These are phyloP conservation scores for Whitmania pigra DNA, from an alignment of 1,140 invertebrate species.

Conservation along the genomic window DNA sequence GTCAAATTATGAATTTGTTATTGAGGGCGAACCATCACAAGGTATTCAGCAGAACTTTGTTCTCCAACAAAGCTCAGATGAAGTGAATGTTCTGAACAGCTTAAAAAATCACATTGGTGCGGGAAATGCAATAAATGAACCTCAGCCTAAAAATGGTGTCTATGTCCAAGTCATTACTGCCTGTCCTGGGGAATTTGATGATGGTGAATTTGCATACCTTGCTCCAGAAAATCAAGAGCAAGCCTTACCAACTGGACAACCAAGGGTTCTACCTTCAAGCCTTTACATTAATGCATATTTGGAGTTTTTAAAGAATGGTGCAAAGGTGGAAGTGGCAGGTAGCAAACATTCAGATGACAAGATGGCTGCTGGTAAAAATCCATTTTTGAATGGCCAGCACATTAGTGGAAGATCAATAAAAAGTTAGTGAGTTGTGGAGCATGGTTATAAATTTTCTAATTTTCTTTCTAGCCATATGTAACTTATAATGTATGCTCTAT, in stretches of 20 bases:
- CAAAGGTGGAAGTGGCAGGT: not conserved
- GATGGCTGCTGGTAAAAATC: not conserved
- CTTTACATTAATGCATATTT: constrained; percentile 1
- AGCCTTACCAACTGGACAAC: not conserved
- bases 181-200: constrained; percentile 13
- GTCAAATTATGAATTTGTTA: constrained; percentile 18
- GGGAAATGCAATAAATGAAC: not conserved
- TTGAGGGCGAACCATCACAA: constrained; percentile 7
- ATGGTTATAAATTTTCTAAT: too few relatives aligned
- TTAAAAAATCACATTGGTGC: not conserved
- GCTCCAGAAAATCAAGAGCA: not conserved
- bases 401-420: too few relatives aligned
- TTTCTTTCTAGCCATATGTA: too few relatives aligned
- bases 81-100: not conserved
- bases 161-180: constrained; percentile 14
- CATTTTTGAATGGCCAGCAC: too few relatives aligned
- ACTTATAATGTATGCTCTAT: too few relatives aligned
- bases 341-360: not conserved
- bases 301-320: constrained; percentile 14
- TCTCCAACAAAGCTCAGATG: not conserved
- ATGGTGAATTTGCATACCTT: constrained; percentile 18
- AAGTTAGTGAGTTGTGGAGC: too few relatives aligned
- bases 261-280: not conserved
- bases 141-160: not conserved
- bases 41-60: not conserved